Conservation (phyloP, 2,113 vertebrate genomes). For the Lepisosteus osseus region DNA sequence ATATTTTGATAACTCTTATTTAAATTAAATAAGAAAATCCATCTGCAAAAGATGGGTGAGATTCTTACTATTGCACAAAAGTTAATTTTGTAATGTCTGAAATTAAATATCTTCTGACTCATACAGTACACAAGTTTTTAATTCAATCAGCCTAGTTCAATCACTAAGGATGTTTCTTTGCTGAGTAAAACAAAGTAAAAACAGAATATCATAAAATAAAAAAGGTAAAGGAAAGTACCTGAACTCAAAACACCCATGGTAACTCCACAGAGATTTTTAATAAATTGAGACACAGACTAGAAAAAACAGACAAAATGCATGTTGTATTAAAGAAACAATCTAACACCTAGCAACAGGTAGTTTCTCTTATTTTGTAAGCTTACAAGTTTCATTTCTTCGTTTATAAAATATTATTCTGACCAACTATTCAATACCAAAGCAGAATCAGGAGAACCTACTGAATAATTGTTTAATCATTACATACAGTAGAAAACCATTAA, state of each 20-base stretch:
- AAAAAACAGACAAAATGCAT: slow-evolving; percentile 32
- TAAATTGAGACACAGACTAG: slow-evolving; percentile 31
- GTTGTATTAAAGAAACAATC: slow-evolving; percentile 32
- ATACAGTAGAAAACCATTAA: slow-evolving; percentile 20
- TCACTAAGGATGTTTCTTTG: too few relatives aligned
- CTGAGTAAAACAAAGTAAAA: too few relatives aligned
- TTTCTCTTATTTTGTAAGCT: slow-evolving; percentile 23
- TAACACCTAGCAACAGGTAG: slow-evolving; percentile 31
- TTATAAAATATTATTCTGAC: slow-evolving; percentile 29
- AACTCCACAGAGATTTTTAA: slow-evolving; percentile 25
- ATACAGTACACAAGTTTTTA: too few relatives aligned
- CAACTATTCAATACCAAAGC: slow-evolving; percentile 29
- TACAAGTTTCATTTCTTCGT: slow-evolving; percentile 20
- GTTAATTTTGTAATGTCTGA: too few relatives aligned
- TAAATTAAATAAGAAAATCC: too few relatives aligned
- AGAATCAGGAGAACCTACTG: slow-evolving; percentile 11
- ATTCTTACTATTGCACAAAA: too few relatives aligned
- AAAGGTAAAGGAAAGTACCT: too few relatives aligned
- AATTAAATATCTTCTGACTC: too few relatives aligned
- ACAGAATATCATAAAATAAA: too few relatives aligned
- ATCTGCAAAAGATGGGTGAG: too few relatives aligned
- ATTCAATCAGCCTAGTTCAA: too few relatives aligned
- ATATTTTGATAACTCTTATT: too few relatives aligned
- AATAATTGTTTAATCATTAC: slow-evolving; percentile 16
- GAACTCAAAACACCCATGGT: slow-evolving; percentile 1